These are phyloP conservation scores for Acipenser ruthenus DNA, from an alignment of 2,797 vertebrate species.

Conservation along the genomic window DNA sequence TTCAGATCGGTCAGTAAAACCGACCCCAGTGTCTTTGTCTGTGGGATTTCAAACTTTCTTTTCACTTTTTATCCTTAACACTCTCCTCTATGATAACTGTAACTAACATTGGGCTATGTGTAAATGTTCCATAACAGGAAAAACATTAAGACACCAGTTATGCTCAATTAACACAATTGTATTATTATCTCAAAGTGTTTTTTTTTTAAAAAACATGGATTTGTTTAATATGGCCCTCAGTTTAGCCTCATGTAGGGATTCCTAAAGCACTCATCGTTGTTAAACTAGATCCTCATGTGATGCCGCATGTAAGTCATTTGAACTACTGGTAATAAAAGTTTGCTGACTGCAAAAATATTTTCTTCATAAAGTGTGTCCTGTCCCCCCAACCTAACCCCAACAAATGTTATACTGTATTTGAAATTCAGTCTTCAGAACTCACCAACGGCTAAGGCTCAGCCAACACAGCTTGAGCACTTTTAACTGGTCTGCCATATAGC, in stretches of 20 bases:
- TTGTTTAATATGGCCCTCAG: slow-evolving; percentile 19
- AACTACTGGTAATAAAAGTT: slow-evolving; percentile 33
- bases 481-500: slow-evolving; percentile 23
- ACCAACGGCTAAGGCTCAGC: slow-evolving; percentile 38
- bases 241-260: slow-evolving; percentile 23
- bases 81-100: too few species aligned
- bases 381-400: too few species aligned
- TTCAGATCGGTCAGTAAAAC: too few species aligned
- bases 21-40: too few species aligned
- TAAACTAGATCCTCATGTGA: slow-evolving; percentile 14
- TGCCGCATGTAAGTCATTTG: slow-evolving; percentile 29
- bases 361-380: too few species aligned
- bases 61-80: too few species aligned
- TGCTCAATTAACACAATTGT: not conserved
- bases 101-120: too few species aligned
- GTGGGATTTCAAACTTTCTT: too few species aligned
- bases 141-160: not conserved
- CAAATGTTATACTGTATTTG: slow-evolving; percentile 29
- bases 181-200: not conserved
- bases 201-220: slow-evolving; percentile 31
- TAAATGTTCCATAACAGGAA: too few species aligned
- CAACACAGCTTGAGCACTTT: slow-evolving; percentile 47
- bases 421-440: slow-evolving; percentile 39
- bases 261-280: slow-evolving; percentile 15
- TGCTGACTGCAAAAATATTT: slow-evolving; percentile 26